These are phyloP conservation scores for Cygnus atratus DNA, from an alignment of 2,113 vertebrate species.

Conservation along the genomic window DNA sequence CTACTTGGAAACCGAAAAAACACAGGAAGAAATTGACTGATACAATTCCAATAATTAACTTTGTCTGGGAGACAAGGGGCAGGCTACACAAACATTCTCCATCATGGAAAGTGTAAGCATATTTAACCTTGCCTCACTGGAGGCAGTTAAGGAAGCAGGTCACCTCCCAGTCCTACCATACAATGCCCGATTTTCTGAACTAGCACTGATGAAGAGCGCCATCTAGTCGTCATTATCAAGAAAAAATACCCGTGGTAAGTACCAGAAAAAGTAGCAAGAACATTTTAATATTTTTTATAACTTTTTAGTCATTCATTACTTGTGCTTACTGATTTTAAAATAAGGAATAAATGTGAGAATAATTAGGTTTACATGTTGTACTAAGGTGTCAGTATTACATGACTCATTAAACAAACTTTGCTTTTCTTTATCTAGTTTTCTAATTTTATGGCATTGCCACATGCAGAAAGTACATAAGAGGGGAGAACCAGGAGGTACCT, in stretches of 20 bases:
- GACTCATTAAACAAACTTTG: neutral
- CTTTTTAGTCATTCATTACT: neutral
- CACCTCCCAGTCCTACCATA: accelerated
- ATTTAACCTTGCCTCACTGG: neutral
- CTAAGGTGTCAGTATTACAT: neutral
- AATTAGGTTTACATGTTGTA: neutral
- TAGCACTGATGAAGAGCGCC: neutral
- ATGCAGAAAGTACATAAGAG: neutral
- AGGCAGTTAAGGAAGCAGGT: neutral
- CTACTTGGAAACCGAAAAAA: neutral
- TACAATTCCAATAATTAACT: neutral
- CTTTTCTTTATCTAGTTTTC: neutral
- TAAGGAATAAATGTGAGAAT: neutral
- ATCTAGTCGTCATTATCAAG: constrained; percentile 18
- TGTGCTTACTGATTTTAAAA: neutral
- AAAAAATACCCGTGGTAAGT: neutral
- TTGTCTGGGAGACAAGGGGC: neutral
- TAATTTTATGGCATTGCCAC: neutral
- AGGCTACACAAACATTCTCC: neutral
- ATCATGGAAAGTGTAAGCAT: neutral
- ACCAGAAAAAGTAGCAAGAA: neutral
- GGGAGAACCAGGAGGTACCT: neutral
- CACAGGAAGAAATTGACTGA: neutral
- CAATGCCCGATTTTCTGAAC: neutral
- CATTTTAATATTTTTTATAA: neutral